These are phyloP conservation scores for Eremobia ochroleuca DNA, from an alignment of 2,888 invertebrate species.

Conservation along the genomic window DNA sequence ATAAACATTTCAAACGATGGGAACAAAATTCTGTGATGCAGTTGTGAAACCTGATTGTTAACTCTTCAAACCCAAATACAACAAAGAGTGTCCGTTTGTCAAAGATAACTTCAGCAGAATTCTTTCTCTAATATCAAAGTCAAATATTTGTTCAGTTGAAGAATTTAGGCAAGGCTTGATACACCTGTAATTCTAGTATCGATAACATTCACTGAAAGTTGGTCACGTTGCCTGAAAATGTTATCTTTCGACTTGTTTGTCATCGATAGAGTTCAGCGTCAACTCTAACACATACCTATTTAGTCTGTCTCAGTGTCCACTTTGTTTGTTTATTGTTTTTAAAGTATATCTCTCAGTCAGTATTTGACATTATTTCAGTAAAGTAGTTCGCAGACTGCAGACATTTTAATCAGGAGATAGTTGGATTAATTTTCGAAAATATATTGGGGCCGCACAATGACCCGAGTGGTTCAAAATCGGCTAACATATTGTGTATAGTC, in stretches of 20 bases:
- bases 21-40: conserved; percentile 72
- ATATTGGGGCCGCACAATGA: conserved; percentile 9
- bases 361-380: conserved; percentile 25
- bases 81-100: conserved; percentile 71
- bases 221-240: conserved; percentile 63
- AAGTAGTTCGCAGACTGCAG: conserved; percentile 35
- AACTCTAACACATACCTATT: conserved; percentile 27
- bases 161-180: conserved; percentile 68
- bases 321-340: conserved; percentile 27
- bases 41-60: conserved; percentile 77
- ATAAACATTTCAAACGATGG: conserved; percentile 77
- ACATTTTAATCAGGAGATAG: conserved; percentile 35
- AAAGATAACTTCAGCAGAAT: conserved; percentile 63
- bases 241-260: conserved; percentile 68
- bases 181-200: conserved; percentile 64
- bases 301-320: conserved; percentile 12
- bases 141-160: conserved; percentile 74
- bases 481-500: neutral
- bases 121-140: conserved; percentile 64
- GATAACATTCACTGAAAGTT: conserved; percentile 66
- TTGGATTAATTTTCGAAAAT: too few relatives aligned
- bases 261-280: conserved; percentile 48
- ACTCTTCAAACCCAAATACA: conserved; percentile 64
- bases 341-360: conserved; percentile 24
- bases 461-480: neutral